These are phyloP conservation scores for Aplocera efformata DNA, from an alignment of 2,888 invertebrate species.

Conservation along the genomic window DNA sequence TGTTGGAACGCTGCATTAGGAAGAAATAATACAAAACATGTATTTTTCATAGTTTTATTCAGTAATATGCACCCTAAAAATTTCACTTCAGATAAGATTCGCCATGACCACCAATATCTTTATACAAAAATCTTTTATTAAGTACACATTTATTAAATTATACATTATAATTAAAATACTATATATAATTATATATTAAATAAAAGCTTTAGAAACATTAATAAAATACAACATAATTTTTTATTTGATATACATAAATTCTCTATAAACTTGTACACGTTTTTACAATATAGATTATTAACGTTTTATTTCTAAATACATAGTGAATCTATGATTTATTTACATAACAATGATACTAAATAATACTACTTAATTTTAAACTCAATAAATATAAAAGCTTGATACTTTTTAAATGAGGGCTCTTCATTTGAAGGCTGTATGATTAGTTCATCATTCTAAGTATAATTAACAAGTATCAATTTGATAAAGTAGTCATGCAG, in stretches of 20 bases:
- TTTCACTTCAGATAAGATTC: slow-evolving; percentile 25
- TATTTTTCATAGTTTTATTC: slow-evolving; percentile 22
- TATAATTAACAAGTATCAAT: slow-evolving; percentile 8
- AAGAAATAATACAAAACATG: slow-evolving; percentile 7
- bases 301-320: slow-evolving; percentile 21
- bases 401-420: slow-evolving; percentile 74
- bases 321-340: slow-evolving; percentile 9
- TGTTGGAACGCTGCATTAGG: background rate
- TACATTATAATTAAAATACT: no score
- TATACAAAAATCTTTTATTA: slow-evolving; percentile 22
- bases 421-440: slow-evolving; percentile 61
- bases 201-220: slow-evolving; percentile 20
- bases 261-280: slow-evolving; percentile 26
- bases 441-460: slow-evolving; percentile 47
- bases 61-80: slow-evolving; percentile 25
- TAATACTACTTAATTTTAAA: slow-evolving; percentile 7
- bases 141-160: slow-evolving; percentile 7
- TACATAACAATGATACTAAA: slow-evolving; percentile 7
- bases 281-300: slow-evolving; percentile 16
- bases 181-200: slow-evolving; percentile 11
- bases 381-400: slow-evolving; percentile 3
- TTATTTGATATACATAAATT: slow-evolving; percentile 21
- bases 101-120: slow-evolving; percentile 14
- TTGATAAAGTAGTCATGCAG: slow-evolving; percentile 54
- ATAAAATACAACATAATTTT: slow-evolving; percentile 20